Evolutionary conservation across 1,140 invertebrate species (phyloP).

Genomic region (Solenopsis fugax): DNA sequence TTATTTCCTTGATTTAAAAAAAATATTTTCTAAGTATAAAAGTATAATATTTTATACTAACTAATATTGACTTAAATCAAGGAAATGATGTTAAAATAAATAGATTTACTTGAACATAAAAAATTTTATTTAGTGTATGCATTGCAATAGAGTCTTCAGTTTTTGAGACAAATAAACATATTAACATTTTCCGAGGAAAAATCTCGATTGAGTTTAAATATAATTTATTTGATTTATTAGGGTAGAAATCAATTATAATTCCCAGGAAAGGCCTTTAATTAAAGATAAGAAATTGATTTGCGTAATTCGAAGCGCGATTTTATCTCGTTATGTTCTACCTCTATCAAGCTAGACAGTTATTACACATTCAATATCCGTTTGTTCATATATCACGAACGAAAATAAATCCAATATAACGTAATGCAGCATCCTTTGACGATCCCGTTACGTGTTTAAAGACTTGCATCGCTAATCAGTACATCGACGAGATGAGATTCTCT

Average conservation of each 20-base stretch:
- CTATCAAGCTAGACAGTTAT: neutral
- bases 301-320: neutral
- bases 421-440: constrained; percentile 26
- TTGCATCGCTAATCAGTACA: constrained; percentile 32
- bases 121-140: too few relatives aligned
- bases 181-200: too few relatives aligned
- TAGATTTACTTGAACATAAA: too few relatives aligned
- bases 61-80: too few relatives aligned
- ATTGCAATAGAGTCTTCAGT: too few relatives aligned
- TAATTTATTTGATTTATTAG: neutral
- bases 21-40: too few relatives aligned
- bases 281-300: neutral
- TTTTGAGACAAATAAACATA: too few relatives aligned
- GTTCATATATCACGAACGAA: constrained; percentile 35
- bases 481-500: neutral
- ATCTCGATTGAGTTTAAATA: neutral
- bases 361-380: constrained; percentile 5
- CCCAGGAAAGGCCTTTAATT: neutral
- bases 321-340: neutral
- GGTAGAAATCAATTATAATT: neutral
- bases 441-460: constrained; percentile 39
- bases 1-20: too few relatives aligned
- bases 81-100: too few relatives aligned
- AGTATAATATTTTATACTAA: too few relatives aligned
- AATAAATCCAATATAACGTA: constrained; percentile 32